These are phyloP conservation scores for Anticlea derivata DNA, from an alignment of 2,888 invertebrate species.

Conservation along the genomic window DNA sequence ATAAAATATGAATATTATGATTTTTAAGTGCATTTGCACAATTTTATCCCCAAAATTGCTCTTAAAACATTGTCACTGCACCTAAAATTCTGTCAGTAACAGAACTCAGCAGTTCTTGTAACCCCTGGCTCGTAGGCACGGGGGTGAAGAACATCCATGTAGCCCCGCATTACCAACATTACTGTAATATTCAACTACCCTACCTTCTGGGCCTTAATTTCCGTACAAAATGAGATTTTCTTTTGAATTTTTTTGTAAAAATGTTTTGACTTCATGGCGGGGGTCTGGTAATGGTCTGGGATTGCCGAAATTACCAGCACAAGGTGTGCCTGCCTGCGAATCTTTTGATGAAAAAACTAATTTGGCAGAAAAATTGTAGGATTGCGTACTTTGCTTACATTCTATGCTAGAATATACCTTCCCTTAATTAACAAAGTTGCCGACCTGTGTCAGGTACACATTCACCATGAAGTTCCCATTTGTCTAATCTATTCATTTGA, in stretches of 20 bases:
- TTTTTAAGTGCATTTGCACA: too few species aligned
- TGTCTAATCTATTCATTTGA: too few species aligned
- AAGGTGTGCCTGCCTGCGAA: neutral
- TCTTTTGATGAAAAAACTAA: constrained; percentile 8
- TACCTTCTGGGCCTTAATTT: constrained; percentile 16
- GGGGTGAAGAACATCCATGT: constrained; percentile 15
- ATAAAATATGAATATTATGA: too few species aligned
- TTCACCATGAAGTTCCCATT: too few species aligned
- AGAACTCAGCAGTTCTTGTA: constrained; percentile 8
- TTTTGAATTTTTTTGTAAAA: constrained; percentile 15
- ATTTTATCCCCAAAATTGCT: neutral
- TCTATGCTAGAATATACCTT: too few species aligned
- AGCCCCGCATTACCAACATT: constrained; percentile 15
- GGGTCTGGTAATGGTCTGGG: constrained; percentile 6
- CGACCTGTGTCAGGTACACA: too few species aligned
- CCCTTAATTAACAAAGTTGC: too few species aligned
- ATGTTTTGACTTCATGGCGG: constrained; percentile 17
- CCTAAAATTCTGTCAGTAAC: constrained; percentile 1
- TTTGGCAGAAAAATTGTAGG: neutral
- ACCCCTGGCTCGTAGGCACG: neutral
- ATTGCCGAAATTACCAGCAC: constrained; percentile 7
- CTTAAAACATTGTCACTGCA: constrained; percentile 1
- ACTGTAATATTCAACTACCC: constrained; percentile 18
- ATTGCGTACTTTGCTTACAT: too few species aligned
- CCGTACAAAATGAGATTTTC: constrained; percentile 21